Conservation (phyloP, 2,113 vertebrate genomes). For the Hydropotes inermis region DNA sequence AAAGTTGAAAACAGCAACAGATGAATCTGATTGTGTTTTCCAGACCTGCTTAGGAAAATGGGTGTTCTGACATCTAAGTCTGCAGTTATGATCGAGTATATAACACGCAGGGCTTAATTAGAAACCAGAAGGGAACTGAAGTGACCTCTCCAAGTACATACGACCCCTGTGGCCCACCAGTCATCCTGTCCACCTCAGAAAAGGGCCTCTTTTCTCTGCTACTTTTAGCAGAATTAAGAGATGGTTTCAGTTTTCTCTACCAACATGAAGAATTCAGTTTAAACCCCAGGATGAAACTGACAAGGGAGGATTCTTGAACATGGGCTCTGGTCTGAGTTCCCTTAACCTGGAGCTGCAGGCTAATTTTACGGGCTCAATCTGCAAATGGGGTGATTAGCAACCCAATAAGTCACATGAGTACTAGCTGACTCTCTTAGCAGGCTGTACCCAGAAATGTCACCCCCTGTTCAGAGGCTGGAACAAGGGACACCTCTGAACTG, state of each 20-base stretch:
- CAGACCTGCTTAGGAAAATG: not conserved
- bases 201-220: not conserved
- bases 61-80: not conserved
- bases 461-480: not conserved
- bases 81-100: not conserved
- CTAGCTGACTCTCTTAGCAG: not conserved
- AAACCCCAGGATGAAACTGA: conserved; percentile 25
- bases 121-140: not conserved
- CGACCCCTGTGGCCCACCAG: not conserved
- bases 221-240: not conserved
- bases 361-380: conserved; percentile 21
- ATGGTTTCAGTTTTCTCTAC: not conserved
- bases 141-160: not conserved
- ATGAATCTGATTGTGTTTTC: not conserved
- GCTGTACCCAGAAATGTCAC: not conserved
- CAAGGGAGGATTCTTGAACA: not conserved
- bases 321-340: not conserved
- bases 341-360: conserved; percentile 10
- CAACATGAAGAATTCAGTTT: conserved; percentile 21
- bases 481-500: not conserved
- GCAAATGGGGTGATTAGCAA: not conserved
- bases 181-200: not conserved
- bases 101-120: not conserved
- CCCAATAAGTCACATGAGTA: not conserved
- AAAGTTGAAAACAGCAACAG: conserved; percentile 14